Percentiles rank a stretch among this genome's conserved stretches.
These are phyloP conservation scores for Malthinus seriepunctatus DNA, from an alignment of 2,888 invertebrate genomes.

Conservation along the genomic window DNA sequence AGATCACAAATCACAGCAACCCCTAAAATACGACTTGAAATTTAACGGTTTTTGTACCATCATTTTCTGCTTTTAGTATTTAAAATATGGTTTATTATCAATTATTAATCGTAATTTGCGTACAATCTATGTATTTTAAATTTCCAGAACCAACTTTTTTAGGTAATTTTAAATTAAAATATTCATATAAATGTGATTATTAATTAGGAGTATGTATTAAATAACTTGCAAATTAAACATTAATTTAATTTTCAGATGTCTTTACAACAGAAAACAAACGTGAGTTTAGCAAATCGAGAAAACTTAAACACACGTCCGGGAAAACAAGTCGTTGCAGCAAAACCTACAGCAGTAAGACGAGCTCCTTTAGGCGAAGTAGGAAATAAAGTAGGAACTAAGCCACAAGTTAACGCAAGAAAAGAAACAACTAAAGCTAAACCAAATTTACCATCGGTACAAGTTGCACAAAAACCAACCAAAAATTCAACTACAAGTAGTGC, in stretches of 20 bases:
- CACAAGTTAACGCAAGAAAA: background rate
- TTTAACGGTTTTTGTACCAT: too few relatives aligned
- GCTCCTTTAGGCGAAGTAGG: slow-evolving; percentile 42
- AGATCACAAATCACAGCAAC: too few relatives aligned
- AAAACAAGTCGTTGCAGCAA: slow-evolving; percentile 24
- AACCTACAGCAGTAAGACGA: slow-evolving; percentile 29
- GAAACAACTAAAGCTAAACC: background rate
- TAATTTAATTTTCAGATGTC: slow-evolving; percentile 33
- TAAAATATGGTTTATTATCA: too few relatives aligned
- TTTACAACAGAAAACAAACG: slow-evolving; percentile 23
- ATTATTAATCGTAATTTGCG: too few relatives aligned
- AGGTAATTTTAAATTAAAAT: too few relatives aligned
- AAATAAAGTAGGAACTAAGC: slow-evolving; percentile 32
- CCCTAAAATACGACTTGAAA: too few relatives aligned
- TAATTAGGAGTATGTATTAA: too few relatives aligned
- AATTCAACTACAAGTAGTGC: slow-evolving; percentile 8
- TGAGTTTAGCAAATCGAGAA: slow-evolving; percentile 28
- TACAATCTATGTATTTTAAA: too few relatives aligned
- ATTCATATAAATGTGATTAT: too few relatives aligned
- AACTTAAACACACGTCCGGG: slow-evolving; percentile 32
- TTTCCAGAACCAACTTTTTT: too few relatives aligned
- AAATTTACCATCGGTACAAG: background rate
- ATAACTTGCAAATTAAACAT: too few relatives aligned
- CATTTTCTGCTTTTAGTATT: too few relatives aligned
- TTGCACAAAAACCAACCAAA: slow-evolving; percentile 2